phyloP scores from a whole-genome alignment of 1,140 invertebrate genomes.

The Lysiphlebus fabarum region DNA sequence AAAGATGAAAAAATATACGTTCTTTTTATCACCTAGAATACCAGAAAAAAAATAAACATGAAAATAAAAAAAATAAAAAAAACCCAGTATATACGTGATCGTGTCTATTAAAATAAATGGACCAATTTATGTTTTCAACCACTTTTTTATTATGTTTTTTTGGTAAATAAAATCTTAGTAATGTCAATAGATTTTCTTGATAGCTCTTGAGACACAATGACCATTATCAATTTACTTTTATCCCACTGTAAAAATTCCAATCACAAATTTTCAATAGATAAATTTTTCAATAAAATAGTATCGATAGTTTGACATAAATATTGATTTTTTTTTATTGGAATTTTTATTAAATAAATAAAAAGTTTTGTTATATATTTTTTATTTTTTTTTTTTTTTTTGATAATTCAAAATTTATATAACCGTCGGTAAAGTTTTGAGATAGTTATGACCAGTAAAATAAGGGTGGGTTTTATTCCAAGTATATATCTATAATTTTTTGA shows the following conservation, averaged over 20 bases:
- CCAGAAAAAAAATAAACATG: constrained; percentile 1
- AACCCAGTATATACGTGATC: not conserved
- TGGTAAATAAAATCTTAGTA: constrained; percentile 39
- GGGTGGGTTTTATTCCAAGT: not conserved
- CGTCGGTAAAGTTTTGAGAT: no score
- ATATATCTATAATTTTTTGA: not conserved
- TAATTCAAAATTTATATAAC: no score
- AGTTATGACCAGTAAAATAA: not conserved
- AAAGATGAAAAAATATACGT: no score
- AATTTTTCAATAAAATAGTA: no score
- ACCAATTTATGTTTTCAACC: constrained; percentile 35
- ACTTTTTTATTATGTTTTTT: not conserved
- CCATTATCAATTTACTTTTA: constrained; percentile 12
- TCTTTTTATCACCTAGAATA: not conserved
- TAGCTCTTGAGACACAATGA: not conserved
- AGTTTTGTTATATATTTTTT: no score
- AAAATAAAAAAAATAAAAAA: no score
- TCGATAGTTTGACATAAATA: no score
- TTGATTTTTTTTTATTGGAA: no score
- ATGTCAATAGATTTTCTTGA: constrained; percentile 29
- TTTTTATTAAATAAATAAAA: no score
- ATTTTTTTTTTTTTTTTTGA: no score
- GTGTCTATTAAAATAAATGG: constrained; percentile 41
- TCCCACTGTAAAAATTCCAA: no score
- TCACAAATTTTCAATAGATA: no score